Base-by-base conservation (phyloP, 2,113 vertebrate genomes). In the Campylorhamphus procurvoides region DNA sequence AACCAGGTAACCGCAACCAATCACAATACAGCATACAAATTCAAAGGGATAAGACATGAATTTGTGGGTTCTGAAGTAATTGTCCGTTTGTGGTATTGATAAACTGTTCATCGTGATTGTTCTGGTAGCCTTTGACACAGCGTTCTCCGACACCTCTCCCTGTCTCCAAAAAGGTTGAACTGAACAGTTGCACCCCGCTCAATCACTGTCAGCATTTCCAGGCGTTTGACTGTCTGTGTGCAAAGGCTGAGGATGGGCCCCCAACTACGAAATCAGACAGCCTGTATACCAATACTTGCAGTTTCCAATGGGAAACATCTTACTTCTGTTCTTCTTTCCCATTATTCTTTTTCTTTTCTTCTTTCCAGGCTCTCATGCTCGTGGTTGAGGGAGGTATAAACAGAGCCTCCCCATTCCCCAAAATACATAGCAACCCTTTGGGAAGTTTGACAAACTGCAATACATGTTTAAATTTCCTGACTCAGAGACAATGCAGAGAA, bases 361-460 rank as follows among this genome's bases (percentile, higher is more conserved):
- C 66, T 69, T 75, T 58, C 86, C 29, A 5, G 84, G 69, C 85
- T 95, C 77, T 90, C 84, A 94, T 0, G 3, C 50, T 92, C 12
- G 4, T 31, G 67, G 91, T 59, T 76, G 39, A 33, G 59, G 12
- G 17, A 94, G 90, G 87, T 83, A 47, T 84, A 84, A 93, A 87
- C 84, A 62, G 67, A 87, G 64, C 76, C 85, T 93, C 74, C 76
- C 95, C 85, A 81, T 73, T 84, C 84, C 96, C 89, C 95, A 88
- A n/a, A 98, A 98, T 69, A 90, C 44, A 96, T 90, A 89, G 96
- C 96, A 96, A 95, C 73, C 93, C 90, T 97, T 95, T 53, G 83
- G 95, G 96, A 97, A 97, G 91, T 95, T 93, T 97, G 96, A 98
- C 97, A 97, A 96, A 94, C 90, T 80, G 81, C 80, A 97, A 93